phyloP scores from a whole-genome alignment of 92 coral and sea anemone genomes.

The Parazoanthus darwini region DNA sequence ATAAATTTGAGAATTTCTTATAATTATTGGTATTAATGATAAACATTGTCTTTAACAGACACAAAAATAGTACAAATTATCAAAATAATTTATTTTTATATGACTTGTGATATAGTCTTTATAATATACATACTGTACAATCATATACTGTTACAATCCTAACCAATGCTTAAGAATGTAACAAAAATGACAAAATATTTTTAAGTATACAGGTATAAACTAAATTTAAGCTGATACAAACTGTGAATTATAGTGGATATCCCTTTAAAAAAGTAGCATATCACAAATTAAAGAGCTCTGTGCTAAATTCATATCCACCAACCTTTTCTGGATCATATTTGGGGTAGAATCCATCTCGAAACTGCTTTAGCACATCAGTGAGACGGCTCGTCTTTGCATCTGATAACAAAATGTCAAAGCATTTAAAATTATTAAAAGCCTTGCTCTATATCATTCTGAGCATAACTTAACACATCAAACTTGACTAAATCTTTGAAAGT shows the following conservation, averaged over 20 bases:
- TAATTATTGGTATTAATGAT: too few relatives aligned
- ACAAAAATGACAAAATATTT: neutral
- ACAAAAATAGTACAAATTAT: too few relatives aligned
- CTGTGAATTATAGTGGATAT: neutral
- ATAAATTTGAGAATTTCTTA: too few relatives aligned
- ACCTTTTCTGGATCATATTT: constrained; percentile 98
- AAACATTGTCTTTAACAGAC: too few relatives aligned
- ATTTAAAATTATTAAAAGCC: neutral
- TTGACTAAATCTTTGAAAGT: neutral
- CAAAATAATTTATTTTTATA: too few relatives aligned
- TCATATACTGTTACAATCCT: too few relatives aligned
- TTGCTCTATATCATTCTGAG: neutral
- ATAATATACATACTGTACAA: too few relatives aligned
- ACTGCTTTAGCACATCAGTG: constrained; percentile 96
- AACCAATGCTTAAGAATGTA: too few relatives aligned
- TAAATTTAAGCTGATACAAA: neutral
- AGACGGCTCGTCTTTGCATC: constrained; percentile 97
- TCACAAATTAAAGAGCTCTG: too few relatives aligned
- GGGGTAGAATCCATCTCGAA: constrained; percentile 97
- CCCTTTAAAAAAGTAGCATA: neutral
- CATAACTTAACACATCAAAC: neutral
- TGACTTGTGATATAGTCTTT: too few relatives aligned
- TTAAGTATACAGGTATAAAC: neutral
- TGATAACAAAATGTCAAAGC: constrained; percentile 13
- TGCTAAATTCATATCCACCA: constrained; percentile 2